phyloP scores from a whole-genome alignment of 2,113 vertebrate species.

The Peromyscus polionotus region DNA sequence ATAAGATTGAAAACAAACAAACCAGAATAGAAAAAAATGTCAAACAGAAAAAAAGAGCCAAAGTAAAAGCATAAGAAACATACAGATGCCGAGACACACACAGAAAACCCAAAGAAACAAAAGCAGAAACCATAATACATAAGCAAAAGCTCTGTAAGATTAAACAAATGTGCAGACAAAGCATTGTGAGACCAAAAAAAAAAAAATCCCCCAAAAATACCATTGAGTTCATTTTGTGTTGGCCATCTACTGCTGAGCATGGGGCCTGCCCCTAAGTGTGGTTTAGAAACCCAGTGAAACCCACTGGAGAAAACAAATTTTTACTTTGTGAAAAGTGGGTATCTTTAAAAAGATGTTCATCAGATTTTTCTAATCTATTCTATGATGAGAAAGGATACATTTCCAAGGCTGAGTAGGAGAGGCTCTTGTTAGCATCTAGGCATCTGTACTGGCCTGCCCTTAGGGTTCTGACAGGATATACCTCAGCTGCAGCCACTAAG shows the following conservation, averaged over 20 bases:
- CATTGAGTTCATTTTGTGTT: not conserved
- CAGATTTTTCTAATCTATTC: not conserved
- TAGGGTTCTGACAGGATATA: too few relatives aligned
- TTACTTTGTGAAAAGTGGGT: not conserved
- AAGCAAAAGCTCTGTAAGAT: not conserved
- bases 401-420: not conserved
- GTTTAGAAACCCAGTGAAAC: not conserved
- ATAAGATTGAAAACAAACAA: not conserved
- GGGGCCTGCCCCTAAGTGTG: not conserved
- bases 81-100: too few relatives aligned
- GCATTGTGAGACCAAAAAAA: not conserved
- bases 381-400: slow-evolving; percentile 6
- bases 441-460: too few relatives aligned
- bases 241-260: not conserved
- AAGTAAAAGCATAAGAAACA: not conserved
- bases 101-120: not conserved
- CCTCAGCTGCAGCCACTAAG: too few relatives aligned
- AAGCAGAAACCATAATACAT: not conserved
- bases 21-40: not conserved
- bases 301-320: not conserved
- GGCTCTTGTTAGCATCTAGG: too few relatives aligned
- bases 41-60: not conserved
- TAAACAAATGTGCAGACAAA: not conserved
- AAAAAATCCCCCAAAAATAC: not conserved
- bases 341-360: slow-evolving; percentile 10